Base-by-base conservation (phyloP, 2,797 vertebrate genomes). In the Sparus aurata region DNA sequence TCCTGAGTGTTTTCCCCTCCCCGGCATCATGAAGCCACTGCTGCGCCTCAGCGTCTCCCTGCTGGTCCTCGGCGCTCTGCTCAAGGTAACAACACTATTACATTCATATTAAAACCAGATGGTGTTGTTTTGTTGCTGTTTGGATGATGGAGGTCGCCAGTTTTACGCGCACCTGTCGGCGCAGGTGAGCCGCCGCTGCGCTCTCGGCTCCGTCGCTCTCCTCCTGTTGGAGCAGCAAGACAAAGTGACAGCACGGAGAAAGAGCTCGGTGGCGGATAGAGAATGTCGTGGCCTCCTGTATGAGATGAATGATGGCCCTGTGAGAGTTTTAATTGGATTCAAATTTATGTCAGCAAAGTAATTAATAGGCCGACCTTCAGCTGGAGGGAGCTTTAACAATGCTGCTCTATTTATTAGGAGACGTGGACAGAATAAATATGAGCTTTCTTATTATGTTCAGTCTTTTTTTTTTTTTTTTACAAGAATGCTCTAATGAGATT, bases 11-110 rank as follows among this genome's bases (percentile, higher is more conserved):
- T n/a, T n/a, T 43, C n/a, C 47, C 30, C 17, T 12, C 58, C 10
- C 30, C 80, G 70, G 69, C 88, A 90, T 64, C 78, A 94, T 94
- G 93, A 86, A 54, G 85, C 80, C 70, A 5, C 38, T 34, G 66
- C 18, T 50, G 87, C 52, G 78, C 82, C 27, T 30, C 76, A 1
- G 79, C 60, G 77, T 72, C 55, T 53, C 58, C 47, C 60, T 89
- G 0, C 73, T 94, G 53, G 1, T 92, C 64, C n/a, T 85, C 74
- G 13, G 62, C 64, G 75, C 87, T 10, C 18, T 87, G n/a, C 27
- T 88, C 22, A 43, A 84, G 89, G 94, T 94, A 90, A 85, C 75
- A 60, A 25, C 20, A 23, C 54, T 22, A 12, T 5, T 38, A 46
- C 41, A n/a, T 9, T 25, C 16, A 13, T 0, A 17, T 18, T n/a